A percentile compares a stretch with the other conserved stretches of the same genome.
phyloP scores from a whole-genome alignment of 1,140 invertebrate species.

The Kradibia gibbosae region DNA sequence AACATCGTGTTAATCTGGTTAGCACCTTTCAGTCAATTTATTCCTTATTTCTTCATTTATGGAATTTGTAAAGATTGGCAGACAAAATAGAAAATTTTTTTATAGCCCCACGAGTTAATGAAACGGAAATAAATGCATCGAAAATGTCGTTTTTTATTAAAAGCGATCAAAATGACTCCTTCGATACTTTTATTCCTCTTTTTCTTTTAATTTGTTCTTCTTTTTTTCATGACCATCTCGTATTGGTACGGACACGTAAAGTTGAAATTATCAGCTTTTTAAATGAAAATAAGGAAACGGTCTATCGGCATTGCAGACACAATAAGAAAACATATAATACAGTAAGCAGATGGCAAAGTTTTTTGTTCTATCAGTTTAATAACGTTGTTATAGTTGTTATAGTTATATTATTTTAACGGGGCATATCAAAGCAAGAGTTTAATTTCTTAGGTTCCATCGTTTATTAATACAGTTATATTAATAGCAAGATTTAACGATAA shows the following conservation, averaged over 20 bases:
- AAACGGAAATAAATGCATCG: conserved; percentile 43
- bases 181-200: not conserved
- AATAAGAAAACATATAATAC: conserved; percentile 42
- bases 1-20: conserved; percentile 43
- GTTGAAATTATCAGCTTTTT: conserved; percentile 42
- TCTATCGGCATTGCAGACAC: not conserved
- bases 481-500: conserved; percentile 7
- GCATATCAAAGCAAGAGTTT: conserved; percentile 21
- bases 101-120: conserved; percentile 37
- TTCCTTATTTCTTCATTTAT: not conserved
- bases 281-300: conserved; percentile 37
- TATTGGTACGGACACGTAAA: not conserved
- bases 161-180: not conserved
- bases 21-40: not conserved
- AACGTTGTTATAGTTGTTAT: conserved; percentile 37
- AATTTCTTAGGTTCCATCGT: conserved; percentile 44
- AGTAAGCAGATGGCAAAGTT: conserved; percentile 18
- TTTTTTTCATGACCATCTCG: not conserved
- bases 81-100: conserved; percentile 15
- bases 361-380: conserved; percentile 42
- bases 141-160: conserved; percentile 32
- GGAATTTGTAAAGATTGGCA: conserved; percentile 35
- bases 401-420: conserved; percentile 15
- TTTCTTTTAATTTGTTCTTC: not conserved
- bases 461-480: conserved; percentile 52